Percentiles rank a stretch among this genome's conserved stretches.
Evolutionary conservation across 2,888 invertebrate genomes (phyloP).

Genomic region (Amiota communis): DNA sequence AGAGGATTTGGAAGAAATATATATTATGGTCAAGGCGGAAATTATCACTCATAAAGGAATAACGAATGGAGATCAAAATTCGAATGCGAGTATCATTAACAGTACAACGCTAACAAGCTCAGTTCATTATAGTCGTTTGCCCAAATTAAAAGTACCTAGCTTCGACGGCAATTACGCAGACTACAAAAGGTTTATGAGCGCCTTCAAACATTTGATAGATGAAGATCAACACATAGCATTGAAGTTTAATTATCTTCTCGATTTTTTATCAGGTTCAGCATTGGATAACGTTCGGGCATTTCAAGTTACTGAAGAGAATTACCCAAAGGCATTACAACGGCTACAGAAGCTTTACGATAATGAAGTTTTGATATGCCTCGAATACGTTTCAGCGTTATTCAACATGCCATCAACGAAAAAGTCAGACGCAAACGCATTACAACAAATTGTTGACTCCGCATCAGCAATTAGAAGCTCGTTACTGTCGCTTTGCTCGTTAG

Average conservation of each 20-base stretch:
- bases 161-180: neutral
- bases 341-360: neutral
- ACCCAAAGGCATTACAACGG: neutral
- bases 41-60: too few relatives aligned
- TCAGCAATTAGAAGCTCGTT: too few relatives aligned
- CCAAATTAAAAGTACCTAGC: neutral
- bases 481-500: too few relatives aligned
- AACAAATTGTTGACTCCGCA: too few relatives aligned
- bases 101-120: neutral
- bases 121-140: neutral
- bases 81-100: neutral
- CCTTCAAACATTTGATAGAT: neutral
- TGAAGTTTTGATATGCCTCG: neutral
- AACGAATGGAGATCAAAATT: neutral
- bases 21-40: too few relatives aligned
- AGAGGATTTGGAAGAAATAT: neutral
- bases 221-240: neutral
- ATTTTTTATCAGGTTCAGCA: neutral
- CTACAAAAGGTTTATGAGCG: neutral
- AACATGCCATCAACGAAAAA: neutral
- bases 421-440: neutral
- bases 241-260: neutral
- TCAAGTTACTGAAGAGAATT: slow-evolving; percentile 1
- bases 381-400: neutral
- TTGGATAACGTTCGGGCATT: neutral